Evolutionary conservation across 2,797 vertebrate species (phyloP).

Genomic region (Scolopax bukidnonensis): DNA sequence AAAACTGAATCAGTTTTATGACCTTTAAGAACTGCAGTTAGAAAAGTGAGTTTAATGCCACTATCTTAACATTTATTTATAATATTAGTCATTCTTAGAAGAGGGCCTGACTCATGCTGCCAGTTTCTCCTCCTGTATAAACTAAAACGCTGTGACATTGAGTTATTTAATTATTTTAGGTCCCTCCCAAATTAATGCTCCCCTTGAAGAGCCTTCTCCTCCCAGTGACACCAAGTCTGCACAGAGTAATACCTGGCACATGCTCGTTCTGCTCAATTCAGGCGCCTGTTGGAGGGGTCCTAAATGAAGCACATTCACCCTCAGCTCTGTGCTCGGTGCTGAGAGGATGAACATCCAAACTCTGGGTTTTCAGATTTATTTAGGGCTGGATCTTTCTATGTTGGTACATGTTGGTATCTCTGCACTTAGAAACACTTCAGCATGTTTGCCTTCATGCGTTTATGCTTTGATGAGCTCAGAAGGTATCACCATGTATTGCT

Average conservation of each 20-base stretch:
- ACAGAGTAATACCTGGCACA: slow-evolving; percentile 28
- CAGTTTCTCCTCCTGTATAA: slow-evolving; percentile 24
- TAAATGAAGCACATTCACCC: neutral
- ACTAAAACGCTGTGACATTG: slow-evolving; percentile 14
- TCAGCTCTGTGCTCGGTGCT: neutral
- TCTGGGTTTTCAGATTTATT: neutral
- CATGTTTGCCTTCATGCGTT: neutral
- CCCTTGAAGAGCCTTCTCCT: slow-evolving; percentile 50
- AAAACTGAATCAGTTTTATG: slow-evolving; percentile 68
- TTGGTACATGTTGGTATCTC: neutral
- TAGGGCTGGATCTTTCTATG: neutral
- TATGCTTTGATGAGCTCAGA: neutral
- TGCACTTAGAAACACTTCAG: neutral
- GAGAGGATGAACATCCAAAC: neutral
- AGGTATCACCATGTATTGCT: neutral
- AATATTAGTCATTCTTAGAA: slow-evolving; percentile 59
- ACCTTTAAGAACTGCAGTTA: slow-evolving; percentile 68
- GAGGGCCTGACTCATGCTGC: slow-evolving; percentile 18
- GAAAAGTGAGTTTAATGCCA: slow-evolving; percentile 48
- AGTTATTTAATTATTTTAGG: slow-evolving; percentile 44
- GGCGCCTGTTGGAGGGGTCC: neutral
- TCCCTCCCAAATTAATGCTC: slow-evolving; percentile 13
- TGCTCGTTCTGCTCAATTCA: neutral
- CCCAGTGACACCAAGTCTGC: slow-evolving; percentile 57
- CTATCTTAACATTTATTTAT: slow-evolving; percentile 57